These are phyloP conservation scores for Alectura lathami DNA, from an alignment of 2,113 vertebrate genomes.

Conservation along the genomic window DNA sequence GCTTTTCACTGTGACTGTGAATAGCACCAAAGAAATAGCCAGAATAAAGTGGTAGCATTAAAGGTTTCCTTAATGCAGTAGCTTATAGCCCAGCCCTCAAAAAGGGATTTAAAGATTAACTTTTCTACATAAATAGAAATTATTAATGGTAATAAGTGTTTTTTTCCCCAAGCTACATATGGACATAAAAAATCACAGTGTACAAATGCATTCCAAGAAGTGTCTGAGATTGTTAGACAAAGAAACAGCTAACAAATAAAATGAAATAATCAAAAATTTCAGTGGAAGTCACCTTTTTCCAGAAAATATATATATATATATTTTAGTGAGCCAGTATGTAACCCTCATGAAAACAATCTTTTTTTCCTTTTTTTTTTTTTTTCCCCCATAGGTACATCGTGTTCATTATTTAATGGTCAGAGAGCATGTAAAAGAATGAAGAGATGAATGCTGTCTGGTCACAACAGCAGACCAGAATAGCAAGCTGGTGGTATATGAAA, in stretches of 20 bases:
- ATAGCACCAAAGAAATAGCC: slow-evolving; percentile 50
- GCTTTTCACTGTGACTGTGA: slow-evolving; percentile 51
- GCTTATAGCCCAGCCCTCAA: slow-evolving; percentile 7
- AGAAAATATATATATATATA: not conserved
- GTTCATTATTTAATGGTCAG: not conserved
- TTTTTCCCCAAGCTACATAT: not conserved
- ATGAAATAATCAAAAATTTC: not conserved
- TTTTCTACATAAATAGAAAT: slow-evolving; percentile 33
- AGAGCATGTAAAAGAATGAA: not conserved
- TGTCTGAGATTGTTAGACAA: not conserved
- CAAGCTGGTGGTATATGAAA: not conserved
- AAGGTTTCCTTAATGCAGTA: slow-evolving; percentile 51
- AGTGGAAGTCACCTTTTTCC: not conserved
- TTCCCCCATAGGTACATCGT: not conserved
- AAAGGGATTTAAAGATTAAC: slow-evolving; percentile 36
- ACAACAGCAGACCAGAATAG: slow-evolving; percentile 1
- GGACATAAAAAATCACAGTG: not conserved
- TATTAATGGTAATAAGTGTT: not conserved
- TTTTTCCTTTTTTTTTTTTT: not conserved
- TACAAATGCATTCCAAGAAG: not conserved
- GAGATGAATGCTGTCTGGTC: not conserved
- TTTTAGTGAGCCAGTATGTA: not conserved
- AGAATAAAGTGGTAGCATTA: slow-evolving; percentile 43
- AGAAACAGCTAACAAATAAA: not conserved
- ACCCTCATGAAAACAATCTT: not conserved